Evolutionary conservation across 2,113 vertebrate genomes (phyloP).

Genomic region (Malurus alboscapulatus): DNA sequence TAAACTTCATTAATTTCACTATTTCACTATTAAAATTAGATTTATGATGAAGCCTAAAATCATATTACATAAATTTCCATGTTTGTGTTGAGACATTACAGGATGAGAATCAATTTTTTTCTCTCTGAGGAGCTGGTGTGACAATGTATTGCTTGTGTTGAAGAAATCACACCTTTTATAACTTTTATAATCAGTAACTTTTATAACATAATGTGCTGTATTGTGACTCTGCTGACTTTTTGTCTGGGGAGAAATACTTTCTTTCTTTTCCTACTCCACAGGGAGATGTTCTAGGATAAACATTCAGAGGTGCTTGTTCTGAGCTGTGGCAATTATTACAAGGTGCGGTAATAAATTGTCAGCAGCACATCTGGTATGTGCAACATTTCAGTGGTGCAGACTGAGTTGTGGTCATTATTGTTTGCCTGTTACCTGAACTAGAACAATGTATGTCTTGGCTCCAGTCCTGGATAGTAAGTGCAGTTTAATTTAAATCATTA

Average conservation of each 20-base stretch:
- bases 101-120: not conserved
- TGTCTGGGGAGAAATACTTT: not conserved
- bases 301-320: not conserved
- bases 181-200: not conserved
- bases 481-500: not conserved
- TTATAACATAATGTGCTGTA: not conserved
- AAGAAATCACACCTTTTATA: not conserved
- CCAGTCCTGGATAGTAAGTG: not conserved
- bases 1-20: not conserved
- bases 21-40: not conserved
- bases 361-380: not conserved
- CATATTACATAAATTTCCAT: not conserved
- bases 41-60: not conserved
- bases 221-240: not conserved
- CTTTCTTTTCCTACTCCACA: not conserved
- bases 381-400: not conserved
- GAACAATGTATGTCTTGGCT: not conserved
- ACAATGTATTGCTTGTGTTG: not conserved
- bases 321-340: not conserved
- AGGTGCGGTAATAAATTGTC: not conserved
- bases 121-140: not conserved
- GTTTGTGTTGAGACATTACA: not conserved
- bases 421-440: not conserved
- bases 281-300: not conserved
- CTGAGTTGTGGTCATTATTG: not conserved